These are phyloP conservation scores for Panonychus citri DNA, from an alignment of 1,140 invertebrate species.

Conservation along the genomic window DNA sequence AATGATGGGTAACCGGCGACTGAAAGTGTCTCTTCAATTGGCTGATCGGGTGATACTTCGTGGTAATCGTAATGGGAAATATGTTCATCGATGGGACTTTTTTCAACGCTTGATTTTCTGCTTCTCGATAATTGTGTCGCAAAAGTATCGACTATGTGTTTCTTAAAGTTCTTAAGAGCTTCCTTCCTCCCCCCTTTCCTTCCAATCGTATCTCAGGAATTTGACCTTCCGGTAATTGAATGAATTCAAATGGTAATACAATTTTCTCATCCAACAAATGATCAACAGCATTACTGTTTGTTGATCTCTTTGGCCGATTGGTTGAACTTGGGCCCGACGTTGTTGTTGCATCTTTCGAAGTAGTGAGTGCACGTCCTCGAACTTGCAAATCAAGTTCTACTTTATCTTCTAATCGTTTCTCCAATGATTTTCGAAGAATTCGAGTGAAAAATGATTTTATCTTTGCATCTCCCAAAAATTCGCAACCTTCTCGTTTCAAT, in stretches of 20 bases:
- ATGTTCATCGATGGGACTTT: constrained; percentile 10
- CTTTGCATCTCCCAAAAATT: too few relatives aligned
- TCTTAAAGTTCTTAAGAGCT: constrained; percentile 12
- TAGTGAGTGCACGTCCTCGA: not conserved
- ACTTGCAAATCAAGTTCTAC: not conserved
- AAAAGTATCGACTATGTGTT: constrained; percentile 13
- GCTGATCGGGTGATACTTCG: too few relatives aligned
- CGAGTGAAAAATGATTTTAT: constrained; percentile 11
- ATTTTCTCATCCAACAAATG: constrained; percentile 2
- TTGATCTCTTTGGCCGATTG: not conserved
- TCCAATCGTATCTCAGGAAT: constrained; percentile 13
- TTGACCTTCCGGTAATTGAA: constrained; percentile 10
- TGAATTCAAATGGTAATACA: constrained; percentile 10
- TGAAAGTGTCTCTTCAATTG: not conserved
- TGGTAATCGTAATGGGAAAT: constrained; percentile 3
- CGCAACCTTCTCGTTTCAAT: too few relatives aligned
- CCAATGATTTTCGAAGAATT: constrained; percentile 1
- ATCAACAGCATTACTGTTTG: not conserved
- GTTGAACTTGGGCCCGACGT: too few relatives aligned
- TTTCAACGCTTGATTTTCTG: constrained; percentile 3
- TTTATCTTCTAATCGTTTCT: not conserved
- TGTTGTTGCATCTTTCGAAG: not conserved
- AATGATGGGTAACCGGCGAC: too few relatives aligned
- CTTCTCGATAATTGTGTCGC: constrained; percentile 9
- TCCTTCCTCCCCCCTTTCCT: constrained; percentile 8